Base-by-base conservation (phyloP, 2,113 vertebrate genomes). In the Silurus meridionalis region DNA sequence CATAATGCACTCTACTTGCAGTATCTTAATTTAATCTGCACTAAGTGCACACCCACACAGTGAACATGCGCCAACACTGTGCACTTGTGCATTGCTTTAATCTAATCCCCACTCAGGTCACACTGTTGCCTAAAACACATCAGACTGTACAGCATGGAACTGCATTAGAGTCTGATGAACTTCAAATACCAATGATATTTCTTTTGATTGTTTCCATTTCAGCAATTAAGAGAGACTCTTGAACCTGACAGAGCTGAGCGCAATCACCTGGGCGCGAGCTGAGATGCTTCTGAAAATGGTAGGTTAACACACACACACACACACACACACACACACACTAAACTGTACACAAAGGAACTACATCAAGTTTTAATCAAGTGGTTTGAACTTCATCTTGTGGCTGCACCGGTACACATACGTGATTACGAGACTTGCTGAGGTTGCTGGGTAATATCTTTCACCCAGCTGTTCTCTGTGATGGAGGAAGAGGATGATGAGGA, bases 1-100 rank as follows among this genome's bases (percentile, higher is more conserved):
- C 80, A 85, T 83, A 89, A 89, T 89, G 88, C 86, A 89, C 83
- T 87, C 88, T 87, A 85, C 83, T 85, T 75, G 61, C 74, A 55
- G 83, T 85, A 87, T 85, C 86, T 85, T 89, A 89, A 89, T 87
- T 89, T 87, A 88, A 89, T 89, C 86, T 87, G 72, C 81, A 86
- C 46, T 61, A 67, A 89, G 81, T 86, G 86, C 84, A 83, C 88
- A 85, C 86, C 83, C 82, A 89, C 86, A 87, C 46, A 72, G 52
- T 37, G 48, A n/a, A 85, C 83, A 85, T 72, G 23, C 28, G 55
- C 87, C 69, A 85, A 66, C 82, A 23, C 28, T 55, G 57, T 21
- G 1, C 14, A 46, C 80, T 28, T 48, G 11, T 50, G 55, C 77
- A 48, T 11, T 6, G 63, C 86, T 79, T 69, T 61, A 67, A 86